These are phyloP conservation scores for Epistrophe grossulariae DNA, from an alignment of 2,888 invertebrate genomes.

Conservation along the genomic window DNA sequence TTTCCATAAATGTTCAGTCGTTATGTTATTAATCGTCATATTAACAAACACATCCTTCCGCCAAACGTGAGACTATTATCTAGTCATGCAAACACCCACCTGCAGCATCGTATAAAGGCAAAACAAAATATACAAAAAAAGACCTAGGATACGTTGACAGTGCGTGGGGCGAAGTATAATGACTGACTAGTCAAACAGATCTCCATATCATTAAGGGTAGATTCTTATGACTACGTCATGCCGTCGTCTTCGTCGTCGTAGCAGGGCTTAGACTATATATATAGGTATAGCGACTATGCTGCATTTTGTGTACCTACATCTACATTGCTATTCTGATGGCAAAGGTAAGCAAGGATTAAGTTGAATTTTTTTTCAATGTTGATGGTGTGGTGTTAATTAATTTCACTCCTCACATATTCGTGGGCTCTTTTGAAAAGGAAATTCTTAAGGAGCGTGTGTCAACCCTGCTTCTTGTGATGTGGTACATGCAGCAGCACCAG, in stretches of 20 bases:
- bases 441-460: constrained; percentile 65
- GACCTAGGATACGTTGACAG: constrained; percentile 25
- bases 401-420: constrained; percentile 45
- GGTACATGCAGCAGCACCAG: constrained; percentile 13
- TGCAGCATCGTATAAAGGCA: not conserved
- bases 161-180: constrained; percentile 38
- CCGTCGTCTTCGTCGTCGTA: not conserved
- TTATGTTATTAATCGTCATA: constrained; percentile 43
- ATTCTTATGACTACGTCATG: constrained; percentile 22
- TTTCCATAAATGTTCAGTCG: constrained; percentile 2
- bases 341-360: constrained; percentile 32
- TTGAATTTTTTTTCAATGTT: constrained; percentile 61
- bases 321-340: not conserved
- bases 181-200: constrained; percentile 40
- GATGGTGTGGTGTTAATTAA: constrained; percentile 68
- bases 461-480: constrained; percentile 39
- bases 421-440: constrained; percentile 49
- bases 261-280: not conserved
- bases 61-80: constrained; percentile 62
- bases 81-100: constrained; percentile 34
- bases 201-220: not conserved
- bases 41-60: constrained; percentile 65
- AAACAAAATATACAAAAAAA: not conserved
- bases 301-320: constrained; percentile 28
- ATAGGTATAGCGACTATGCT: not conserved